Evolutionary conservation across 2,888 invertebrate genomes (phyloP).

Genomic region (Orthosia gothica): DNA sequence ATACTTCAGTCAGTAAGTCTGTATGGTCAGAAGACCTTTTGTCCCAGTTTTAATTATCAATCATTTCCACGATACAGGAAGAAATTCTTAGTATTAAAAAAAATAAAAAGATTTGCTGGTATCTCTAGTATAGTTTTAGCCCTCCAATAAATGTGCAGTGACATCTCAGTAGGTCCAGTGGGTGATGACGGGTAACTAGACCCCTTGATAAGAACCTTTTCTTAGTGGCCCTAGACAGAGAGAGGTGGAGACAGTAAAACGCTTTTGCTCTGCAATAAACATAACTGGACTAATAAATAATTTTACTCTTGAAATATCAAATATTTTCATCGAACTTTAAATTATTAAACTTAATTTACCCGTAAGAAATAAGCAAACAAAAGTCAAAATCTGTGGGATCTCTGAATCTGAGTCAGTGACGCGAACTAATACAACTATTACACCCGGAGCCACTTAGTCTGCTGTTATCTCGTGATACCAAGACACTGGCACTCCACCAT

Average conservation of each 20-base stretch:
- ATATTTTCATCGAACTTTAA: neutral
- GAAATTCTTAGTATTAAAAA: no score
- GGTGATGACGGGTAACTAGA: neutral
- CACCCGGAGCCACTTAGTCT: conserved; percentile 62
- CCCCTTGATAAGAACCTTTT: neutral
- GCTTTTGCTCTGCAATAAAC: no score
- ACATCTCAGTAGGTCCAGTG: neutral
- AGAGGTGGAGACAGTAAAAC: no score
- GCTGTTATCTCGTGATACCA: conserved; percentile 54
- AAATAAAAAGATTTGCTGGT: no score
- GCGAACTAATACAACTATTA: conserved; percentile 59
- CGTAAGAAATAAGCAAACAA: conserved; percentile 32
- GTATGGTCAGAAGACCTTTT: neutral
- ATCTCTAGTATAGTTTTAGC: no score
- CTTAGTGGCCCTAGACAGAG: no score
- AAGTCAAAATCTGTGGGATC: conserved; percentile 42
- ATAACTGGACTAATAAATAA: no score
- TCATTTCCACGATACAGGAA: no score
- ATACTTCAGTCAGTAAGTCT: no score
- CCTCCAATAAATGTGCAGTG: no score
- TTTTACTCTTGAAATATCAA: neutral
- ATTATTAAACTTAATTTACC: conserved; percentile 9
- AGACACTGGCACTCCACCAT: neutral
- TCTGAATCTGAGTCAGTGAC: conserved; percentile 31
- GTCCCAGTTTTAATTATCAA: no score